Base-by-base conservation (phyloP, 2,888 invertebrate species). In the Pyrocoelia pectoralis region DNA sequence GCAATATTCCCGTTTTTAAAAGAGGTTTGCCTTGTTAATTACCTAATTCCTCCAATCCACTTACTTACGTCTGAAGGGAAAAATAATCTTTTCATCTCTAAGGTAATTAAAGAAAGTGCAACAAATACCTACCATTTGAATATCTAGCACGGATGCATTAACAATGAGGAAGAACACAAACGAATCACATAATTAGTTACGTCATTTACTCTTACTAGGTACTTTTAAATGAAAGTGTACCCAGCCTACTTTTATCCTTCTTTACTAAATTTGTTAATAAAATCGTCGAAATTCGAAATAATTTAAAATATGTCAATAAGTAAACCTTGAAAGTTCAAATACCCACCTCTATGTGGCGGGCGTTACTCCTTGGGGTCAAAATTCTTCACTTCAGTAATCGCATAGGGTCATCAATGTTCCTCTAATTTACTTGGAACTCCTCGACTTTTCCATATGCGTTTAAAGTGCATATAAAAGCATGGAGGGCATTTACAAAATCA, bases 301-400 rank as follows among this genome's bases (percentile, higher is more conserved):
- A 28, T 29, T 17, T 49, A 17, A 46, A 46, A 28, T 38, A 41
- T 60, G 52, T 60, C 53, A 60, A 46, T 48, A 54, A 58, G 54
- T 58, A 60, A 67, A 57, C 68, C 69, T 70, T 65, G 66, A 66
- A 59, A 67, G 66, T 69, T 66, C 66, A 68, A 62, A 62, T 58
- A 66, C 66, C 65, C 57, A 57, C 50, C 57, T 58, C 55, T 46
- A 33, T 18, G 41, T 10, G 17, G 54, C 49, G 54, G 60, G 12
- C 60, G 24, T 60, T 59, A 29, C 48, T 40, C 60, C 40, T 48
- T 13, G 55, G 55, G 63, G 63, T 63, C 63, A 63, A 63, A 59
- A 63, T 15, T 55, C 55, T 54, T 51, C 43, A 41, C 40, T 33
- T 41, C 14, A 49, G 28, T 49, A 29, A 51, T 51, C 43, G 18